Percentiles rank a stretch among this genome's conserved stretches.
phyloP scores from a whole-genome alignment of 2,888 invertebrate species.

The Leptopilina myrica region DNA sequence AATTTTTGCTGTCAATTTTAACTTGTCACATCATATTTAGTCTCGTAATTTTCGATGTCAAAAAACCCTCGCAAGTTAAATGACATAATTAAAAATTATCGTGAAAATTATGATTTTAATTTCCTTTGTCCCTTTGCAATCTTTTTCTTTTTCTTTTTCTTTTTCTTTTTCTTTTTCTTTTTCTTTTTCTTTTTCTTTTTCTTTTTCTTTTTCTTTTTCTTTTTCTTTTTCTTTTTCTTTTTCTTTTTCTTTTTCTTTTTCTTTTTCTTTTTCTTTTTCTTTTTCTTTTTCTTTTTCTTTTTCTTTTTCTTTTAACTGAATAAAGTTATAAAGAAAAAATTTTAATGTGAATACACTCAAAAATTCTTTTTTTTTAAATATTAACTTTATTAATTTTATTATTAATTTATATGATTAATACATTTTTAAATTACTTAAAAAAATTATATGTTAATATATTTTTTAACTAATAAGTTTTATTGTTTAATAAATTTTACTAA shows the following conservation, averaged over 20 bases:
- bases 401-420: too few relatives aligned
- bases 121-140: neutral
- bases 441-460: too few relatives aligned
- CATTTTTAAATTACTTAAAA: too few relatives aligned
- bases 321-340: too few relatives aligned
- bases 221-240: neutral
- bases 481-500: too few relatives aligned
- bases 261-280: neutral
- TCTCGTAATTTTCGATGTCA: constrained; percentile 18
- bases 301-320: neutral
- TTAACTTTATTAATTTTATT: too few relatives aligned
- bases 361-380: too few relatives aligned
- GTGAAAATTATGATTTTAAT: neutral
- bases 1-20: constrained; percentile 21
- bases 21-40: neutral
- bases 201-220: neutral
- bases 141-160: neutral
- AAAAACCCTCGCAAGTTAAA: neutral
- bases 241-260: neutral
- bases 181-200: neutral
- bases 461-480: too few relatives aligned
- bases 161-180: neutral
- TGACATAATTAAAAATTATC: neutral
- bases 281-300: neutral
- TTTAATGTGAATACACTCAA: too few relatives aligned